Conservation (phyloP, 2,888 invertebrate species). For the Aporophyla lueneburgensis region DNA sequence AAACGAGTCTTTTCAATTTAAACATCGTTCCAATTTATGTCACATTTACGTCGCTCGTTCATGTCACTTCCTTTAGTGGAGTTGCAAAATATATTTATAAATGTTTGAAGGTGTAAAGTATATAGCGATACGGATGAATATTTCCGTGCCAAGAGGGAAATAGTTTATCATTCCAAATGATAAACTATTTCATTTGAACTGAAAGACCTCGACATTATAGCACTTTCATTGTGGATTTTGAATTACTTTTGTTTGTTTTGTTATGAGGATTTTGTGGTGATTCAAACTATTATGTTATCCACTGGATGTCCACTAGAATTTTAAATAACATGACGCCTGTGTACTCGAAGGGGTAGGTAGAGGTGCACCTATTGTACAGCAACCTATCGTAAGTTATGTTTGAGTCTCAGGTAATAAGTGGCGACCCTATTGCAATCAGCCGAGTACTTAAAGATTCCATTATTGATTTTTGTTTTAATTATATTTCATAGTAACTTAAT, state of each 20-base stretch:
- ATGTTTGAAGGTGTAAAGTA: not conserved
- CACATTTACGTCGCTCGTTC: not conserved
- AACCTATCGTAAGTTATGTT: no score
- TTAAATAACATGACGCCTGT: no score
- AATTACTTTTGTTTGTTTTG: not conserved
- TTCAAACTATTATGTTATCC: no score
- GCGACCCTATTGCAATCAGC: no score
- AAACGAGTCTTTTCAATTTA: not conserved
- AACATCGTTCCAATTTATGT: not conserved
- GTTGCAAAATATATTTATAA: not conserved
- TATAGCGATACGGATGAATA: not conserved
- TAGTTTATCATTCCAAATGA: not conserved
- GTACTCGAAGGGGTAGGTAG: no score
- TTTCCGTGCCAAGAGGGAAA: not conserved
- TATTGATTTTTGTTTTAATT: no score
- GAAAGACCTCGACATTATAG: not conserved
- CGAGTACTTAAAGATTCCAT: no score
- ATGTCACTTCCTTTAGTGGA: not conserved
- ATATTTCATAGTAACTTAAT: no score
- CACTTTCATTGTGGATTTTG: not conserved
- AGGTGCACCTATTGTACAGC: no score
- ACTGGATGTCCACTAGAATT: no score
- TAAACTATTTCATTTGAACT: not conserved
- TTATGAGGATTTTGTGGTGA: not conserved
- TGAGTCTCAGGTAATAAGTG: no score